Evolutionary conservation across 2,797 vertebrate species (phyloP).

Genomic region (Choloepus didactylus): DNA sequence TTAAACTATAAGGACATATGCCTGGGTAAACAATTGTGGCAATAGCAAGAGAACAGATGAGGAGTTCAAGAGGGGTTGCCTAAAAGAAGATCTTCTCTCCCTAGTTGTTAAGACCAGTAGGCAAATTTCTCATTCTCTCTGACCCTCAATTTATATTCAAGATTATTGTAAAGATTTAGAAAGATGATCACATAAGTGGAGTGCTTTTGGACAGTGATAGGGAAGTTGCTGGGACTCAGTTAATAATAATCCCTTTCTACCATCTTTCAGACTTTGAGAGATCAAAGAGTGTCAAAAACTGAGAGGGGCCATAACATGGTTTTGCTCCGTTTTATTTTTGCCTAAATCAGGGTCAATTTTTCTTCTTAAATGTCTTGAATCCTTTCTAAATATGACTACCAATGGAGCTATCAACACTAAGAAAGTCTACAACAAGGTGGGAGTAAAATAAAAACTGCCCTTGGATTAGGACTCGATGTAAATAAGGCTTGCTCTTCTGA

Average conservation of each 20-base stretch:
- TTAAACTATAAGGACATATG: background rate
- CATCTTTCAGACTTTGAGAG: background rate
- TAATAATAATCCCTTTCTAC: background rate
- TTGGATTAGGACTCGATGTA: rapidly evolving
- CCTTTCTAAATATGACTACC: background rate
- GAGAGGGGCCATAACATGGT: background rate
- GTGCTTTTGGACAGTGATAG: background rate
- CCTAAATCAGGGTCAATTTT: background rate
- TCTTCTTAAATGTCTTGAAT: background rate
- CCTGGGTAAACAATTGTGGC: rapidly evolving
- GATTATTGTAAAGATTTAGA: background rate
- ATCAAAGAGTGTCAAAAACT: background rate
- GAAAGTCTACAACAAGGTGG: rapidly evolving
- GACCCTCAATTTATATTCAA: rapidly evolving
- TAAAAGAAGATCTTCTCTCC: background rate
- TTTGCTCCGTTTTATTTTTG: background rate
- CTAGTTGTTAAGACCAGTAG: rapidly evolving
- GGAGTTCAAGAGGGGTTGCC: rapidly evolving
- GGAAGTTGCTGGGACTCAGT: background rate
- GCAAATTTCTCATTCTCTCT: background rate
- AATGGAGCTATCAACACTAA: rapidly evolving
- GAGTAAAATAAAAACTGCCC: rapidly evolving
- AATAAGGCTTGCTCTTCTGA: rapidly evolving
- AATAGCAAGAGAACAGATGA: background rate
- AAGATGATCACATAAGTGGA: background rate